These are phyloP conservation scores for Cerastis rubricosa DNA, from an alignment of 2,888 invertebrate species.

Conservation along the genomic window DNA sequence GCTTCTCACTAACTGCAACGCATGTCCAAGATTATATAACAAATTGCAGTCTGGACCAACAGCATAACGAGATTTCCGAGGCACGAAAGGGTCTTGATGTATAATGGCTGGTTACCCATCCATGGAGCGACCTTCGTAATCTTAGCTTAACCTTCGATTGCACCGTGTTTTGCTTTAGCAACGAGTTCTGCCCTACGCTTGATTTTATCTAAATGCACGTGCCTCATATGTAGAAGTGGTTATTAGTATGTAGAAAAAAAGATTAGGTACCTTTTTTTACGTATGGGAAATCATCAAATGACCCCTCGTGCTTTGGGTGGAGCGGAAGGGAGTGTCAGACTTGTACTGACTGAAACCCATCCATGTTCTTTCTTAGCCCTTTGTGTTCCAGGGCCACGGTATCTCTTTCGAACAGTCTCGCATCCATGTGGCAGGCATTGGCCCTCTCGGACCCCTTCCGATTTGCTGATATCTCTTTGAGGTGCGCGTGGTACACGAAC, in stretches of 20 bases:
- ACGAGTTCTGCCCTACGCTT: constrained; percentile 9
- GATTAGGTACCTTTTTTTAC: too few species aligned
- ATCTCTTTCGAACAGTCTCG: too few species aligned
- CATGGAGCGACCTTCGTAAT: background rate
- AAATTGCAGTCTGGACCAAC: background rate
- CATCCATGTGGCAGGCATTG: too few species aligned
- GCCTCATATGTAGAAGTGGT: background rate
- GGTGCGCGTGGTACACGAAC: too few species aligned
- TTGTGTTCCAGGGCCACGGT: too few species aligned
- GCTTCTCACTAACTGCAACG: background rate
- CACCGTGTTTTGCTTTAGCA: background rate
- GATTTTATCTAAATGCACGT: background rate
- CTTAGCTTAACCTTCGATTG: background rate
- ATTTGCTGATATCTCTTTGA: too few species aligned
- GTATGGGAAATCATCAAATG: too few species aligned
- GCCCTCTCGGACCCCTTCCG: too few species aligned
- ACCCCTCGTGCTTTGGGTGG: too few species aligned
- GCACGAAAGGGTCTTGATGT: background rate
- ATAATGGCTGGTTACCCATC: background rate
- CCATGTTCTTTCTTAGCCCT: too few species aligned
- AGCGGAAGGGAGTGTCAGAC: too few species aligned
- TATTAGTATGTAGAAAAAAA: background rate
- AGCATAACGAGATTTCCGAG: background rate
- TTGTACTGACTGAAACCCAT: too few species aligned
- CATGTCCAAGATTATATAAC: background rate